phyloP scores from a whole-genome alignment of 2,888 invertebrate genomes.

The Baccha elongata region DNA sequence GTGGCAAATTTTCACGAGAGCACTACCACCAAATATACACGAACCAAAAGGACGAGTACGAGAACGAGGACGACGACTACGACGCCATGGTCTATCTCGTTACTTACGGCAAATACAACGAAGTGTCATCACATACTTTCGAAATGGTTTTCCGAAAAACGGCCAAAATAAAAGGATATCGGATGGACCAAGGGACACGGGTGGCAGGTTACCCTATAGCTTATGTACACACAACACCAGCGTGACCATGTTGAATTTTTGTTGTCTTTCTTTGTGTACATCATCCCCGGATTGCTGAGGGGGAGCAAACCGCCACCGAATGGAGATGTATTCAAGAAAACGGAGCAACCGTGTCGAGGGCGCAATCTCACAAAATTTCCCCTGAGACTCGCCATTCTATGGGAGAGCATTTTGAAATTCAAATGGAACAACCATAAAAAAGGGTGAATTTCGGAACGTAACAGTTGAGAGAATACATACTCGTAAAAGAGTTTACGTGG shows the following conservation, averaged over 20 bases:
- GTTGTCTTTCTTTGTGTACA: conserved; percentile 64
- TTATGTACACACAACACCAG: conserved; percentile 53
- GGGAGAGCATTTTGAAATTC: conserved; percentile 4
- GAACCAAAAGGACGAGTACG: conserved; percentile 26
- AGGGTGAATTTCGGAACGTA: conserved; percentile 57
- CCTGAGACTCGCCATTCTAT: conserved; percentile 56
- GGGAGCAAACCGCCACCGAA: not conserved
- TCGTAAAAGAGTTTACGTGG: conserved; percentile 73
- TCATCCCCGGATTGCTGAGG: conserved; percentile 2
- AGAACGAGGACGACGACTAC: conserved; percentile 68
- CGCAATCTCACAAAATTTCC: conserved; percentile 73
- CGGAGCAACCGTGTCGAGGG: conserved; percentile 65
- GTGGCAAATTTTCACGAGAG: conserved; percentile 80
- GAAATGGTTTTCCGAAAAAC: conserved; percentile 72
- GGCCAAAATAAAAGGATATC: conserved; percentile 61
- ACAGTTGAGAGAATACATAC: conserved; percentile 16
- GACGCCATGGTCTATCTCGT: conserved; percentile 74
- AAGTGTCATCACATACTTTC: conserved; percentile 72
- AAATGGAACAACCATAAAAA: conserved; percentile 45
- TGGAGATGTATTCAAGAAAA: conserved; percentile 59
- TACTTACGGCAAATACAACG: conserved; percentile 74
- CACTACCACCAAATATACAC: conserved; percentile 73
- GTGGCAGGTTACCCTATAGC: conserved; percentile 19
- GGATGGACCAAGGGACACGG: conserved; percentile 21
- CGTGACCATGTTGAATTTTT: conserved; percentile 66